A percentile compares a stretch with the other conserved stretches of the same genome.
Evolutionary conservation across 2,113 vertebrate species (phyloP).

Genomic region (Tachysurus fulvidraco): DNA sequence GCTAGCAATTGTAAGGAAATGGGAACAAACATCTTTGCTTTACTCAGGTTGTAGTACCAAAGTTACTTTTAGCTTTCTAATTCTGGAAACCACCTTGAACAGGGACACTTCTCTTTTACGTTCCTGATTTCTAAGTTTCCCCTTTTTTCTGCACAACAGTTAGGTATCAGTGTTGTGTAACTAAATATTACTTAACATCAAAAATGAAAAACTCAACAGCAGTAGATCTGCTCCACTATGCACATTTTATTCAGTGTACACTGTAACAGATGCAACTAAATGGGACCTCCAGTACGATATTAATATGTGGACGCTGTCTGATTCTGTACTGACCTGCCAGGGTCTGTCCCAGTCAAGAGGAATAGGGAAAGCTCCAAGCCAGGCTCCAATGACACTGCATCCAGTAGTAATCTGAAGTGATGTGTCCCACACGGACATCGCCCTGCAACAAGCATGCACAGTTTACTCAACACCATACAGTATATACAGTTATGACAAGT

Average conservation of each 20-base stretch:
- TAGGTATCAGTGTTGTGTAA: background rate
- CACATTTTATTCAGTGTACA: background rate
- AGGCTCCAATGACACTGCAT: constrained; percentile 84
- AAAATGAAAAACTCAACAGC: background rate
- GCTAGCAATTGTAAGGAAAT: background rate
- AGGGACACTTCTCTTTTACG: constrained; percentile 10
- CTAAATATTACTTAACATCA: background rate
- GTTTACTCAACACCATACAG: background rate
- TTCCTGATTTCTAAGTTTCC: constrained; percentile 23
- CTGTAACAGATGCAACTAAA: background rate
- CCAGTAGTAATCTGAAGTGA: constrained; percentile 89
- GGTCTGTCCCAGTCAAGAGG: constrained; percentile 96
- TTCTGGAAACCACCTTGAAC: constrained; percentile 4
- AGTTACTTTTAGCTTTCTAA: constrained; percentile 1
- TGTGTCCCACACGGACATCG: constrained; percentile 90
- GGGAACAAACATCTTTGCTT: background rate
- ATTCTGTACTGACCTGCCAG: constrained; percentile 86
- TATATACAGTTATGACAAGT: background rate
- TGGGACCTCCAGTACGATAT: background rate
- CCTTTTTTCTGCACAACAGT: background rate
- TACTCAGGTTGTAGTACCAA: background rate
- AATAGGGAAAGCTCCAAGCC: constrained; percentile 93
- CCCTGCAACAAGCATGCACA: constrained; percentile 71
- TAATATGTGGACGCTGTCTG: background rate
- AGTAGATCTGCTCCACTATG: background rate